Evolutionary conservation across 2,888 invertebrate species (phyloP), one percentile per base, ranked within the genome.

Genomic region (Drosophila sordidapex): DNA sequence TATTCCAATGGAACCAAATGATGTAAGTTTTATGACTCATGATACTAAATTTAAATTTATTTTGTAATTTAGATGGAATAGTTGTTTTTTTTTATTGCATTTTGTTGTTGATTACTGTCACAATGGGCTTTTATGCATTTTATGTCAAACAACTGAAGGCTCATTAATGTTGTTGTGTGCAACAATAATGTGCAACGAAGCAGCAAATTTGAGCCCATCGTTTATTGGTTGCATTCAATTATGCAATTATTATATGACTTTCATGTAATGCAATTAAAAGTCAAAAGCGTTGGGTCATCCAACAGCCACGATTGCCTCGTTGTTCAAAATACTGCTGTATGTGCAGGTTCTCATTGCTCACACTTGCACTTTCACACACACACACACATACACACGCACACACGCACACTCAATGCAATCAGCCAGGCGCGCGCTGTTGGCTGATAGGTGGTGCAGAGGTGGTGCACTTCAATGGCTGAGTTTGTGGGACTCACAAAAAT

Each of bases 241-340:
- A 81, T 81, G 82, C 90, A 90, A 88, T 91, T 91, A 91, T 87
- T 87, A 87, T 90, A 83, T 89, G 83, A 82, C 77, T 83, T 84
- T 80, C 76, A 84, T 85, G 83, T 83, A 83, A 86, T 83, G 81
- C 90, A 91, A 91, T 91, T 90, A 88, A 88, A 87, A 91, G 84
- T 90, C 89, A 89, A 83, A 87, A 81, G 89, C 82, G 78, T 66
- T 74, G 65, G 75, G 67, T 73, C 70, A 56, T 49, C 69, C 64
- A 49, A 8, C 36, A 38, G 11, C 33, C 33, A 38, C 71, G 70
- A 56, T 56, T 62, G 73, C 59, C 53, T 53, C 62, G 61, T 61
- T 51, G 61, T 66, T 69, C 35, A 58, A 80, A 81, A 80, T 74
- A 74, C 43, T 80, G 87, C 87, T 84, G 90, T 53, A 72, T 89